These are phyloP conservation scores for Rhabdomys dilectus DNA, from an alignment of 2,113 vertebrate genomes.

Conservation along the genomic window DNA sequence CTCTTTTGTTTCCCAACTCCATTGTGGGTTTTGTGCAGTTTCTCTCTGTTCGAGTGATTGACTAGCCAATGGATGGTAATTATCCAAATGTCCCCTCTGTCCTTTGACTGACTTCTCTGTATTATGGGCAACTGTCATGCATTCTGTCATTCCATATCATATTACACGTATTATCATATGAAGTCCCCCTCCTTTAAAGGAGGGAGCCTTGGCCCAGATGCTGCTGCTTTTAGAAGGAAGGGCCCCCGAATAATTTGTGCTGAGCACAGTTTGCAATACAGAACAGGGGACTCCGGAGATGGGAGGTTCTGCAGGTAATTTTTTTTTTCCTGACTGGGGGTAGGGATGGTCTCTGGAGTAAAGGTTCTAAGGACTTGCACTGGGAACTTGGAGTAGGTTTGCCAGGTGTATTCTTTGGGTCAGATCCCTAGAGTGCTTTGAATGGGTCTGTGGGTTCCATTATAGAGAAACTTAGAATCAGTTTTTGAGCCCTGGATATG, in stretches of 20 bases:
- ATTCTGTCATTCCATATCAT: slow-evolving; percentile 92
- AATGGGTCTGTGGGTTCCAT: slow-evolving; percentile 13
- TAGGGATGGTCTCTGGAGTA: slow-evolving; percentile 54
- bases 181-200: slow-evolving; percentile 87
- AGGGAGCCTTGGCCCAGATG: slow-evolving; percentile 88
- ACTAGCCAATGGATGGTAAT: slow-evolving; percentile 93
- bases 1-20: slow-evolving; percentile 92
- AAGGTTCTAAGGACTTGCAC: slow-evolving; percentile 41
- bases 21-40: slow-evolving; percentile 92
- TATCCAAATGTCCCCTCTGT: slow-evolving; percentile 93
- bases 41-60: slow-evolving; percentile 91
- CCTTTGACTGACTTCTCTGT: slow-evolving; percentile 92
- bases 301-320: slow-evolving; percentile 89
- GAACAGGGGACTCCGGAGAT: slow-evolving; percentile 84
- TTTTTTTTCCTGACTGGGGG: slow-evolving; percentile 79
- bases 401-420: slow-evolving; percentile 54
- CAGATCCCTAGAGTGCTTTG: slow-evolving; percentile 38
- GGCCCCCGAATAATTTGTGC: slow-evolving; percentile 84
- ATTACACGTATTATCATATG: slow-evolving; percentile 92
- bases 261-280: slow-evolving; percentile 84
- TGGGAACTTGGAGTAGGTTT: slow-evolving; percentile 40
- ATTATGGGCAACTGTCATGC: slow-evolving; percentile 92
- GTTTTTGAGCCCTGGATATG: slow-evolving; percentile 36
- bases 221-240: slow-evolving; percentile 86
- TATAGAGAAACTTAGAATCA: slow-evolving; percentile 64